Evolutionary conservation across 2,113 vertebrate genomes (phyloP), one percentile per base, ranked within the genome.

Genomic region (Vulpes ferrilata): DNA sequence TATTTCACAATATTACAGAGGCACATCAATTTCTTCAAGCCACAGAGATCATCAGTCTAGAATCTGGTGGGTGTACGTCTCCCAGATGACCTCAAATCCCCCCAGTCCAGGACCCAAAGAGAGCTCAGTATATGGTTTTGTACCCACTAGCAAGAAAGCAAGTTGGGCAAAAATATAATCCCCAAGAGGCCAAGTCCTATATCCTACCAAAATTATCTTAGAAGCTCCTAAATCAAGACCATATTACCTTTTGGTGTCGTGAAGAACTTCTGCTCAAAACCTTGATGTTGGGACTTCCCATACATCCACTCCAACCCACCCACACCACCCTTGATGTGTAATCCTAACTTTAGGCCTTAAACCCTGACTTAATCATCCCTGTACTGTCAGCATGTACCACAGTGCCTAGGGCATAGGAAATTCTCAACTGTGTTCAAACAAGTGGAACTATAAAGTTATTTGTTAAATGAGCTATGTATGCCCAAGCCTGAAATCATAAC

Each of bases 391-490:
- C 90, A 78, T 4, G n/a, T 64, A 27, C 16, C n/a, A 27, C 48
- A 79, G 51, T 73, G 38, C 23, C 62, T n/a, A 7, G 3, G 30
- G 25, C 64, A 69, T 48, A 93, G 16, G 6, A 93, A 71, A 35
- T 7, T 96, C 38, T 95, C 51, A 67, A 51, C 27, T 88, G 55
- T 86, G 11, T 78, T 95, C 55, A 92, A 80, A 43, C 78, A 86
- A 80, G 59, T 55, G 20, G 27, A 90, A 93, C 30, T 87, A 74
- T 87, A 74, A 85, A 95, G 57, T 78, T 86, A 82, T 90, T 78
- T 97, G 55, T 62, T 65, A 74, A 81, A 82, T 74, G 27, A 97
- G 74, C 53, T 74, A 57, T 89, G 6, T 35, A 23, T 6, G 2
- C 16, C 51, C 3, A 20, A 62, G 13, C 9, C 43, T 92, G 22